Conservation (phyloP, 2,797 vertebrate species). For the Amblyraja radiata region DNA sequence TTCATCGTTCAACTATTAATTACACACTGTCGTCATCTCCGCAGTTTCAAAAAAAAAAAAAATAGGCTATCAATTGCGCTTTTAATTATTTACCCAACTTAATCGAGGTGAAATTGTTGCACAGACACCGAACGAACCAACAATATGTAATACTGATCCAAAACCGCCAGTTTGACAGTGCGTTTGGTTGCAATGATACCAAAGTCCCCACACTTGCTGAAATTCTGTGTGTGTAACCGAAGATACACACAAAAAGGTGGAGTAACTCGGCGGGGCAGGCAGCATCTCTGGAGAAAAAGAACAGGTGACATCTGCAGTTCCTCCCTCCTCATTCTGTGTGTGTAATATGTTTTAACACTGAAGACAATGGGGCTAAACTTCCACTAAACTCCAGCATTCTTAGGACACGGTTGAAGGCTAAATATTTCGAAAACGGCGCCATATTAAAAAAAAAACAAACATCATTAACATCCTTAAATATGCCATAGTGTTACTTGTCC, state of each 20-base stretch:
- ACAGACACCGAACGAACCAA: not conserved
- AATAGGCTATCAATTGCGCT: constrained; percentile 28
- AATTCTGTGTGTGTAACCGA: not conserved
- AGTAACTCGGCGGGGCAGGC: too few relatives aligned
- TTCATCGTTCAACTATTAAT: constrained; percentile 35
- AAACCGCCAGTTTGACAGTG: not conserved
- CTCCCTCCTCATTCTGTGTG: too few relatives aligned
- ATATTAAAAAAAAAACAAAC: not conserved
- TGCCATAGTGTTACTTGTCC: not conserved
- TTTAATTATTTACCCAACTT: constrained; percentile 30
- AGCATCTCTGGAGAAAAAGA: too few relatives aligned
- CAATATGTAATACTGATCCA: not conserved
- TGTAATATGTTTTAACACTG: not conserved
- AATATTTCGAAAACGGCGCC: not conserved
- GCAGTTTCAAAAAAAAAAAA: not conserved
- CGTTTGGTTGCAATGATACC: not conserved
- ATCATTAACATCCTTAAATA: not conserved
- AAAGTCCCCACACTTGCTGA: not conserved
- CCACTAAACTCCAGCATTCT: not conserved
- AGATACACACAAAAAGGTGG: too few relatives aligned
- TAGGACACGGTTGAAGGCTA: not conserved
- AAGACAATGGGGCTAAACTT: not conserved
- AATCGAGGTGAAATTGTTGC: constrained; percentile 1
- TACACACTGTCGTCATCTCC: constrained; percentile 26
- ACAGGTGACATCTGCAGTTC: too few relatives aligned